Evolutionary conservation across 2,888 invertebrate genomes (phyloP), one percentile per base, ranked within the genome.

Genomic region (Crepidodera aurea): DNA sequence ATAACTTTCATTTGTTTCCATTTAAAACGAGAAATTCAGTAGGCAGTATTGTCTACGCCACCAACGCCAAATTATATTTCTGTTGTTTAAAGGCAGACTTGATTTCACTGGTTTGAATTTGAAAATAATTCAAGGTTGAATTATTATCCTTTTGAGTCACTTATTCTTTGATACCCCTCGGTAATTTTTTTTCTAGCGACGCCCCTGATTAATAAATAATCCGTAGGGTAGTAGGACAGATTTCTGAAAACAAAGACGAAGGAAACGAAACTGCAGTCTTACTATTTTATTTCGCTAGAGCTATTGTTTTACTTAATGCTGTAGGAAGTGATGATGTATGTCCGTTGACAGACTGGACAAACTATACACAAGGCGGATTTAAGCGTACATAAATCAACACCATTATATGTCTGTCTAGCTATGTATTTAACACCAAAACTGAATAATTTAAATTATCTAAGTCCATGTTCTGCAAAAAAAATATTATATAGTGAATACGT

Each of bases 21-120:
- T n/a, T 37, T 37, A n/a, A 37, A 37, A 37, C 37, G n/a, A 15
- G 13, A 39, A 15, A n/a, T 39, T 39, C 39, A 39, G 13, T 39
- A 39, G 39, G 39, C 39, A 39, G 12, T 5, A 37, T 39, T 39
- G 39, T 39, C 6, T 10, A 12, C 12, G n/a, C 39, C 39, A 39
- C 39, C 39, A 39, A 39, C 39, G 39, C 39, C 13, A 5, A 16
- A 15, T 39, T 12, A 12, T 1, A 16, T 39, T 39, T 39, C 39
- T 7, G 39, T 39, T 39, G 39, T 39, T 39, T 39, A 7, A 34
- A 13, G 13, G 1, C 1, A 39, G 6, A 12, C 13, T 6, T 12
- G 13, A 39, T 39, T 39, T 16, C n/a, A n/a, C n/a, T n/a, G n/a
- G n/a, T n/a, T n/a, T n/a, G n/a, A n/a, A n/a, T n/a, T n/a, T n/a